A percentile compares a stretch with the other conserved stretches of the same genome.
Evolutionary conservation across 1,140 invertebrate genomes (phyloP).

Genomic region (Bombus affinis): DNA sequence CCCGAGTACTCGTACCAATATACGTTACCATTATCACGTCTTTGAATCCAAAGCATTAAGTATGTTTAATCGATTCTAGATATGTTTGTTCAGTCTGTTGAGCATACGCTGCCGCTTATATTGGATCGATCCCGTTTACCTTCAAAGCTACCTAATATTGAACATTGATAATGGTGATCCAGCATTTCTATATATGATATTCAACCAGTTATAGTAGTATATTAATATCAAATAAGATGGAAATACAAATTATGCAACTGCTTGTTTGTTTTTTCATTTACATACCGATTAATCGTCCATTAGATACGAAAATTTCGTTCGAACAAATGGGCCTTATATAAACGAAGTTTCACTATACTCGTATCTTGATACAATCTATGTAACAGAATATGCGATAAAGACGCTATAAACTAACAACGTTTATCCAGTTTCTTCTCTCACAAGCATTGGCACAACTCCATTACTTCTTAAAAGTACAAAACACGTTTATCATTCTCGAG

Average conservation of each 20-base stretch:
- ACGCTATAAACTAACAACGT: too few species aligned
- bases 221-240: background rate
- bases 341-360: too few species aligned
- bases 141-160: conserved; percentile 29
- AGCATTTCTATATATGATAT: conserved; percentile 1
- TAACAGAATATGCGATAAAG: too few species aligned
- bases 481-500: background rate
- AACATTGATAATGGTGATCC: background rate
- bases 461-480: background rate
- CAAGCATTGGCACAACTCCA: too few species aligned
- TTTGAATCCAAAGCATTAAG: background rate
- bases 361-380: too few species aligned
- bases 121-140: conserved; percentile 22
- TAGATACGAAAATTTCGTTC: too few species aligned
- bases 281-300: too few species aligned
- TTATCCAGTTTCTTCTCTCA: too few species aligned
- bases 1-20: too few species aligned
- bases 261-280: too few species aligned
- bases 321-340: too few species aligned
- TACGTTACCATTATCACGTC: background rate
- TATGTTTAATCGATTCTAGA: conserved; percentile 23
- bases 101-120: background rate
- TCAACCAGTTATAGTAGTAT: background rate
- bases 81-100: conserved; percentile 29
- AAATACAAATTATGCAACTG: background rate